phyloP scores from a whole-genome alignment of 2,113 vertebrate species.

The Acinonyx jubatus region DNA sequence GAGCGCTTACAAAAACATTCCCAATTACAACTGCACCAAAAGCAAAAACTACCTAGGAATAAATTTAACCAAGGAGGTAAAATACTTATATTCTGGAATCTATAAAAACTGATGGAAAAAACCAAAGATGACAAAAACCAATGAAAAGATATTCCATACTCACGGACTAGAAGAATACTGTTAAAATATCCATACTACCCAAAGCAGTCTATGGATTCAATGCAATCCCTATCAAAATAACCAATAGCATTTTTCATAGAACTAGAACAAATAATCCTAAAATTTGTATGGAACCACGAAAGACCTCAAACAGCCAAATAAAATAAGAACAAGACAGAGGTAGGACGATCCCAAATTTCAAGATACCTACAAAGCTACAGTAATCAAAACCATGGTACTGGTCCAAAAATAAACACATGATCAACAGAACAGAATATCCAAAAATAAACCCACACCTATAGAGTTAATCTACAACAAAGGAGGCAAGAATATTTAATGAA shows the following conservation, averaged over 20 bases:
- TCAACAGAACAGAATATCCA: not conserved
- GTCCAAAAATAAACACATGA: not conserved
- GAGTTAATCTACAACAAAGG: not conserved
- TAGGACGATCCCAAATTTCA: not conserved
- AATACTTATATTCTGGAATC: not conserved
- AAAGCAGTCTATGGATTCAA: not conserved
- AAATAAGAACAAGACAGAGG: not conserved
- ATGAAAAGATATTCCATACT: not conserved
- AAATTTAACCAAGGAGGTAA: not conserved
- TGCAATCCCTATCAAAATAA: not conserved
- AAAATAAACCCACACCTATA: not conserved
- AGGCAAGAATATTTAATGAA: not conserved
- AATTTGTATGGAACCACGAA: not conserved
- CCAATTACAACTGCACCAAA: not conserved
- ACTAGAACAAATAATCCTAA: not conserved
- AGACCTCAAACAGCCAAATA: not conserved
- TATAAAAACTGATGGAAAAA: not conserved
- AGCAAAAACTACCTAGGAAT: not conserved
- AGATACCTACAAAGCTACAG: not conserved
- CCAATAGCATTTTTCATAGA: not conserved
- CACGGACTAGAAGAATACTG: not conserved
- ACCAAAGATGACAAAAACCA: not conserved
- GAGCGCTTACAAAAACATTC: not conserved
- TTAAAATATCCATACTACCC: not conserved
- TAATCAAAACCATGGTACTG: not conserved